A percentile compares a stretch with the other conserved stretches of the same genome.
Evolutionary conservation across 2,797 vertebrate genomes (phyloP).

Genomic region (Artibeus lituratus): DNA sequence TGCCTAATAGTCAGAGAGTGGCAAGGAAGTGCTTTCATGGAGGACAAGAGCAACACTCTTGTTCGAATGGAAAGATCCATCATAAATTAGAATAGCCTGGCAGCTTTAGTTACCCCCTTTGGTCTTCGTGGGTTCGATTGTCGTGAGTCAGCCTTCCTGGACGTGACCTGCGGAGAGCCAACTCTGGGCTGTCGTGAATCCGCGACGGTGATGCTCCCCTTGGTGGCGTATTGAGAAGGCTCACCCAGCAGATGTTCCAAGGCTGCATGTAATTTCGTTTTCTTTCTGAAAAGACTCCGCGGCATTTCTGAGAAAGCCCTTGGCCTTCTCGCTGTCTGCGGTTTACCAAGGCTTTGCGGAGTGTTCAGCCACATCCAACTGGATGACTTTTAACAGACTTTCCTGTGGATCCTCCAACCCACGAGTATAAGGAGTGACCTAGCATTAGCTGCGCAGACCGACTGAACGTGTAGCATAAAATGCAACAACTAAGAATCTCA

Average conservation of each 20-base stretch:
- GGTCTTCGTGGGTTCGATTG: not conserved
- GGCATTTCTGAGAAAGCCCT: not conserved
- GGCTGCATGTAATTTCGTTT: not conserved
- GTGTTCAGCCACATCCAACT: not conserved
- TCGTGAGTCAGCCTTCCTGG: not conserved
- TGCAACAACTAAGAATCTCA: not conserved
- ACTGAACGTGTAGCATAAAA: not conserved
- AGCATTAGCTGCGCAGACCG: not conserved
- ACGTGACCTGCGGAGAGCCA: not conserved
- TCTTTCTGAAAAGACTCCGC: not conserved
- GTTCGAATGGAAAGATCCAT: not conserved
- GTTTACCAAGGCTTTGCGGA: not conserved
- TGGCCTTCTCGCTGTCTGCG: not conserved
- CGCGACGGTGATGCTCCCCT: not conserved
- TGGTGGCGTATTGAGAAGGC: not conserved
- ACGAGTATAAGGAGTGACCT: not conserved
- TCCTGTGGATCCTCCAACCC: not conserved
- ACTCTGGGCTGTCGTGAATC: not conserved
- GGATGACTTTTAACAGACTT: not conserved
- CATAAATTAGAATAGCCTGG: not conserved
- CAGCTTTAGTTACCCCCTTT: not conserved
- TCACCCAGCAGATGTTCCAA: not conserved
- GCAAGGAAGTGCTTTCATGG: not conserved
- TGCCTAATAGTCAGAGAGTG: not conserved
- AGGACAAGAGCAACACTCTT: not conserved